These are phyloP conservation scores for Alosa sapidissima DNA, from an alignment of 2,797 vertebrate species.

Conservation along the genomic window DNA sequence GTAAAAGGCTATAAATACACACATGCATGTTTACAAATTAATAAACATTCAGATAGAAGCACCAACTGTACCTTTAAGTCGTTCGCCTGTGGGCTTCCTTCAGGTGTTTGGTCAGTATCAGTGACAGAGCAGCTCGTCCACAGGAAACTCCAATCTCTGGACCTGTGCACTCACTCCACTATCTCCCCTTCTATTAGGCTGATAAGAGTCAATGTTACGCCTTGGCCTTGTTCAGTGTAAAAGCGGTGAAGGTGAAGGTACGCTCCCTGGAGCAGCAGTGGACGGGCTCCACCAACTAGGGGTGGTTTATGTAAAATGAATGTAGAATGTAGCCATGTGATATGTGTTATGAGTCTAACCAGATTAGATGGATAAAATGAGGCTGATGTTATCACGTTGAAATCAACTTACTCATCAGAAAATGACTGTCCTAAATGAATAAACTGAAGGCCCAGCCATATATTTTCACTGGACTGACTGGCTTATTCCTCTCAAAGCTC, in stretches of 20 bases:
- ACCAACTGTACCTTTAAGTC: conserved; percentile 45
- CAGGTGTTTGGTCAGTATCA: conserved; percentile 27
- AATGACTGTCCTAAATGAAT: no score
- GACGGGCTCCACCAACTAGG: neutral
- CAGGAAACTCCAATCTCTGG: conserved; percentile 45
- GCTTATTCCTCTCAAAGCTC: no score
- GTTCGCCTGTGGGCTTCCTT: neutral
- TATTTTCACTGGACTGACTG: no score
- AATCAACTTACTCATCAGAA: no score
- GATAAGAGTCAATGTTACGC: conserved; percentile 60
- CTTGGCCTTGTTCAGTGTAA: neutral
- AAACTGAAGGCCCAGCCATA: no score
- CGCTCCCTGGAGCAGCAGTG: neutral
- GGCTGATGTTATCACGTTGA: no score
- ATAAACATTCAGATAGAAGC: neutral
- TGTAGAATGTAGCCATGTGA: no score
- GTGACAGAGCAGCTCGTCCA: conserved; percentile 25
- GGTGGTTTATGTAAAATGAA: neutral
- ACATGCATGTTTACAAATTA: neutral
- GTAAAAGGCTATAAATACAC: neutral
- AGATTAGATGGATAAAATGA: no score
- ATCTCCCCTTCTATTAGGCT: conserved; percentile 61
- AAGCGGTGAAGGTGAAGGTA: conserved; percentile 28
- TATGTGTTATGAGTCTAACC: no score
- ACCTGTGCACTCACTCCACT: conserved; percentile 51